Evolutionary conservation across 2,113 vertebrate genomes (phyloP).

Genomic region (Peucedramus taeniatus): DNA sequence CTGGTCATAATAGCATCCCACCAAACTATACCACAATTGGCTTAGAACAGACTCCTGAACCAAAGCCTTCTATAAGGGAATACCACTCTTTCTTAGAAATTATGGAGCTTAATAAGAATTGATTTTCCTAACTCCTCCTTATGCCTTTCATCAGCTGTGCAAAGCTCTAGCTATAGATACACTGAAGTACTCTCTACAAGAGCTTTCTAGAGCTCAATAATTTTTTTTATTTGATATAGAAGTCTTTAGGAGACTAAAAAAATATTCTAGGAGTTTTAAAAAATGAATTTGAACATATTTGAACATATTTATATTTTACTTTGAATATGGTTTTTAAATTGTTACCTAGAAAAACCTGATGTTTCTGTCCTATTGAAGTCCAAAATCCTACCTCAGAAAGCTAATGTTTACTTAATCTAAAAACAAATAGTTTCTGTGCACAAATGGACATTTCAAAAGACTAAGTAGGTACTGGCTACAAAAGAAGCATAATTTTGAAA

Average conservation of each 20-base stretch:
- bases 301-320: background rate
- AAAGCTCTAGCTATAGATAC: background rate
- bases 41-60: background rate
- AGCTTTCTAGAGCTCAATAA: background rate
- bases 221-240: background rate
- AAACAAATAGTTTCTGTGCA: background rate
- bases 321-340: background rate
- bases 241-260: background rate
- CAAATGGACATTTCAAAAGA: background rate
- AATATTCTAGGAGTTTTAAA: background rate
- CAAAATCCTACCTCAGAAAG: background rate
- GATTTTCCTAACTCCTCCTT: background rate
- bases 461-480: background rate
- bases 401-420: background rate
- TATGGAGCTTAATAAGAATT: background rate
- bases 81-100: background rate
- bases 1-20: background rate
- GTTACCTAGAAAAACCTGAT: background rate
- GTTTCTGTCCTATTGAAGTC: background rate
- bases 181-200: background rate
- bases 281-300: background rate
- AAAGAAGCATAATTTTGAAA: background rate
- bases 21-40: background rate
- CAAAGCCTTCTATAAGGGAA: background rate
- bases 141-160: background rate